Base-by-base conservation (phyloP, 2,113 vertebrate species). In the Seriola dumerili region DNA sequence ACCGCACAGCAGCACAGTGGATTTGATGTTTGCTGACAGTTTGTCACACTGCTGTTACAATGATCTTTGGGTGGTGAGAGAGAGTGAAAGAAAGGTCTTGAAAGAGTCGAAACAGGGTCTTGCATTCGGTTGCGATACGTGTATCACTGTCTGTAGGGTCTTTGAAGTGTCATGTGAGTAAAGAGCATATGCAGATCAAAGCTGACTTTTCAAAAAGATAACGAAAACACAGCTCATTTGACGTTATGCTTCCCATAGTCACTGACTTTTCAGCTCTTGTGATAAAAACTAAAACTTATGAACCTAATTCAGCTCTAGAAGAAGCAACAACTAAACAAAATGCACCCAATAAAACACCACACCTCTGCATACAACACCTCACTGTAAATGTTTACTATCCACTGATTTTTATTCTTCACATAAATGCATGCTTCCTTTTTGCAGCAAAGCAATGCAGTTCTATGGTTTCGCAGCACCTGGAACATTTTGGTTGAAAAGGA, bases 21-120 rank as follows among this genome's bases (percentile, higher is more conserved):
- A 89, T 91, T 85, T 89, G 89, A 89, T 90, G 71, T 89, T 72
- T 86, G 76, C 83, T 91, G 93, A 89, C 88, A 89, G 73, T 78
- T 85, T 85, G 85, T 87, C 87, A 88, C 78, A 68, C 62, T 66
- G 72, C 72, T 79, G 70, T 80, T 75, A 86, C 70, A 79, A 81
- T 85, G 77, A 80, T 84, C 73, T 79, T 66, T 78, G 57, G 42
- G 57, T 77, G 32, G 50, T 66, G 69, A 78, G 42, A 38, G 32
- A 68, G 16, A 16, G 54, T 17, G 13, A 38, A 72, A 59, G 40
- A 83, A 50, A 78, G 62, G 71, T 80, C 42, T 46, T 13, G 44
- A 78, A 80, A 81, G 52, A 70, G 67, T 68, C 5, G 17, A 62
- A 81, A 80, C 69, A 21, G 40, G 68, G 50, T 70, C 59, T 88